Evolutionary conservation across 2,113 vertebrate genomes (phyloP).

Genomic region (Bolborhynchus lineola): DNA sequence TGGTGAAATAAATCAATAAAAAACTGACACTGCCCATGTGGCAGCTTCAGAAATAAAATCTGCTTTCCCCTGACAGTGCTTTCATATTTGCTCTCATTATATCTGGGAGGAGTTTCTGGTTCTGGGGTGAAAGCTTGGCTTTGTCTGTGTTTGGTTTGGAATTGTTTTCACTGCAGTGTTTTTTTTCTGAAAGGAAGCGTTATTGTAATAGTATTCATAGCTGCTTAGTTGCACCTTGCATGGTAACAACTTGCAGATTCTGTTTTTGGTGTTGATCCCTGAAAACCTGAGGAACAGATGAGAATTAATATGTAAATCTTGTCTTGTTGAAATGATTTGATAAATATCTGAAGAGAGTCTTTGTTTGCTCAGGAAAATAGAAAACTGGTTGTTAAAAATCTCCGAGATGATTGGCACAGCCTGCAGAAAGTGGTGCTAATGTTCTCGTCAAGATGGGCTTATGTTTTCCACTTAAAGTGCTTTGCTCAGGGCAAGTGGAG

Average conservation of each 20-base stretch:
- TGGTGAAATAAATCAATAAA: background rate
- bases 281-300: background rate
- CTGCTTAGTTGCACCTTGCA: conserved; percentile 21
- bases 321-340: conserved; percentile 65
- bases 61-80: background rate
- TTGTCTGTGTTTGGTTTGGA: background rate
- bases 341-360: conserved; percentile 67
- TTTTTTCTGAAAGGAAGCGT: background rate
- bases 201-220: conserved; percentile 53
- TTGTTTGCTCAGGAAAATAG: conserved; percentile 70
- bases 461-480: background rate
- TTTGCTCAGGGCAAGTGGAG: background rate
- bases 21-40: background rate
- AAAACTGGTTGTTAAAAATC: conserved; percentile 51
- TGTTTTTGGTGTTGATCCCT: background rate
- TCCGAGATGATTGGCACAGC: conserved; percentile 41
- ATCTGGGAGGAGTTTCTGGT: background rate
- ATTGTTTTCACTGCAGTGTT: background rate
- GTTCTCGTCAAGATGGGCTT: conserved; percentile 32
- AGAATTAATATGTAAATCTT: conserved; percentile 64
- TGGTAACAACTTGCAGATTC: conserved; percentile 17
- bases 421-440: conserved; percentile 33
- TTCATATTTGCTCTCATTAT: background rate
- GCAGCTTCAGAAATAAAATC: conserved; percentile 6
- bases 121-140: background rate